Conservation (phyloP, 2,797 vertebrate species). For the Amblyopsis hoosieri region DNA sequence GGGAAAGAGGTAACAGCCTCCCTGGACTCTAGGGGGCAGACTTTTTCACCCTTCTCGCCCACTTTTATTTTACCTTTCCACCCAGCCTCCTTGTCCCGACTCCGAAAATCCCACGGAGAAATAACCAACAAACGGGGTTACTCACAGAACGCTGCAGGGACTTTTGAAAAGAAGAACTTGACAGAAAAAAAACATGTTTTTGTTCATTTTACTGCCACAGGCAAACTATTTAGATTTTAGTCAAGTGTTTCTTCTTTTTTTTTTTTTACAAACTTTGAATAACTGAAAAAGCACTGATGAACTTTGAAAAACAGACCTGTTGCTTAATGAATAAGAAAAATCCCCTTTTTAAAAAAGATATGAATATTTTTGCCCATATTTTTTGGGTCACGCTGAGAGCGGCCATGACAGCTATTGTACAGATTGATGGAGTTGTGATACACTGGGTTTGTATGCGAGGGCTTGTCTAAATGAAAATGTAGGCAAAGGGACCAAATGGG, state of each 20-base stretch:
- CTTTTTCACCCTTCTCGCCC: conserved; percentile 34
- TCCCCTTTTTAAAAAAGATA: conserved; percentile 89
- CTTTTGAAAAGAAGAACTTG: conserved; percentile 84
- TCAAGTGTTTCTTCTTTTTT: conserved; percentile 57
- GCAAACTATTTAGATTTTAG: conserved; percentile 80
- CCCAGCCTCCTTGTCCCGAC: conserved; percentile 62
- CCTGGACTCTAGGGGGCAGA: conserved; percentile 69
- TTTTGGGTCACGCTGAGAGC: conserved; percentile 81
- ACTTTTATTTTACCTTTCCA: conserved; percentile 47
- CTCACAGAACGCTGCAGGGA: conserved; percentile 92
- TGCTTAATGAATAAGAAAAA: conserved; percentile 84
- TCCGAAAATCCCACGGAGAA: conserved; percentile 88
- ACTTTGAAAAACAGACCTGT: conserved; percentile 75
- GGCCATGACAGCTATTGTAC: conserved; percentile 60
- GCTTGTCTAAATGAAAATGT: conserved; percentile 58
- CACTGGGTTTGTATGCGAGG: conserved; percentile 44
- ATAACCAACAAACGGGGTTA: conserved; percentile 89
- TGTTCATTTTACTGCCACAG: conserved; percentile 93
- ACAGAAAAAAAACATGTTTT: conserved; percentile 77
- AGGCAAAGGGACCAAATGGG: conserved; percentile 72
- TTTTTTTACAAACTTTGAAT: conserved; percentile 76
- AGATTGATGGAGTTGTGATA: conserved; percentile 46
- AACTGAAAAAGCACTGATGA: conserved; percentile 88
- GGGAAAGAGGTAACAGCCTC: conserved; percentile 99
- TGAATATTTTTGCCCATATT: conserved; percentile 85